These are phyloP conservation scores for Malurus cyaneus DNA, from an alignment of 2,113 vertebrate genomes.

Conservation along the genomic window DNA sequence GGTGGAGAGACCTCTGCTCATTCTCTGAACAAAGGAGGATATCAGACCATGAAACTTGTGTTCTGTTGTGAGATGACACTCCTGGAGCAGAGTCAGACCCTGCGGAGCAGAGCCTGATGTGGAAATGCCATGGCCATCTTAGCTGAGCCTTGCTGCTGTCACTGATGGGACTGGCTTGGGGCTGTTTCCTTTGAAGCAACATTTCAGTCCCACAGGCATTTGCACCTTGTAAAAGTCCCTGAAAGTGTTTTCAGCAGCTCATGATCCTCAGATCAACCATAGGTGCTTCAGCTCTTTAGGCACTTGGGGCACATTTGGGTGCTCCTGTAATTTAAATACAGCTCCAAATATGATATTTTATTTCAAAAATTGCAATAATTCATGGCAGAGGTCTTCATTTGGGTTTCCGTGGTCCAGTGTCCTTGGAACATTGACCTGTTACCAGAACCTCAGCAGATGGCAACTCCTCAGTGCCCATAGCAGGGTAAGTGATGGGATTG, in stretches of 20 bases:
- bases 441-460: background rate
- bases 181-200: background rate
- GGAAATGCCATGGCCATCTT: background rate
- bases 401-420: background rate
- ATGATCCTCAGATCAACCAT: constrained; percentile 64
- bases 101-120: background rate
- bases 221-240: background rate
- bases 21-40: background rate
- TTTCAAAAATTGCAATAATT: constrained; percentile 7
- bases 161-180: background rate
- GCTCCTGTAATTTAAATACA: constrained; percentile 57
- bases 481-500: background rate
- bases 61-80: background rate
- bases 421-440: constrained; percentile 3
- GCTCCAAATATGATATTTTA: constrained; percentile 39
- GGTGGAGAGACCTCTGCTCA: background rate
- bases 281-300: constrained; percentile 57
- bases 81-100: background rate
- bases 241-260: constrained; percentile 59
- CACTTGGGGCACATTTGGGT: constrained; percentile 19
- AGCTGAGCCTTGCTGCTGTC: background rate
- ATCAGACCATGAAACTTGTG: background rate
- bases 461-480: background rate
- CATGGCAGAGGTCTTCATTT: background rate
- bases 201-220: constrained; percentile 46